Percentiles rank a stretch among this genome's conserved stretches.
Evolutionary conservation across 2,113 vertebrate genomes (phyloP).

Genomic region (Sitta europaea): DNA sequence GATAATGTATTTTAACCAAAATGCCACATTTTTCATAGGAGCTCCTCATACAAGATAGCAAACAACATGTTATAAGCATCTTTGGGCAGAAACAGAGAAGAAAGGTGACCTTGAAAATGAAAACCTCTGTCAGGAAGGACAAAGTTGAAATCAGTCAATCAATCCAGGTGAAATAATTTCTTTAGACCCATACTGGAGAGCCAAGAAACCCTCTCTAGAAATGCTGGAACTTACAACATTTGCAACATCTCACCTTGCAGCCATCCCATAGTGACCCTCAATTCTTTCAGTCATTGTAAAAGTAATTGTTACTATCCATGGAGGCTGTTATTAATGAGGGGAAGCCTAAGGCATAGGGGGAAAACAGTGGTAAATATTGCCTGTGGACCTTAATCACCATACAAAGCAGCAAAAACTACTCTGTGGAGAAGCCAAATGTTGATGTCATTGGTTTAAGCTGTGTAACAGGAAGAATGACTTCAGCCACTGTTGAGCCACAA

Average conservation of each 20-base stretch:
- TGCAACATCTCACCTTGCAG: not conserved
- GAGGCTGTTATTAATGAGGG: not conserved
- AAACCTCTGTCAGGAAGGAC: not conserved
- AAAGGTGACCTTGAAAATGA: not conserved
- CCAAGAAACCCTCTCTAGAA: not conserved
- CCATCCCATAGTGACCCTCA: not conserved
- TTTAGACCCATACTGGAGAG: not conserved
- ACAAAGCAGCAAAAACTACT: not conserved
- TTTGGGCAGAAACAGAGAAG: not conserved
- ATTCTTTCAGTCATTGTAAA: not conserved
- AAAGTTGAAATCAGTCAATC: not conserved
- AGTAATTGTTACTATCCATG: not conserved
- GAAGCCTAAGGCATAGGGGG: not conserved
- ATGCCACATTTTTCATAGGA: rapidly evolving
- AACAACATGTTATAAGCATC: not conserved
- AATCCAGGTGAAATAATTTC: not conserved
- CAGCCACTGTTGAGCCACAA: not conserved
- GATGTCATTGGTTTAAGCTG: not conserved
- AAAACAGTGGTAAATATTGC: not conserved
- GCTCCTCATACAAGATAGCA: not conserved
- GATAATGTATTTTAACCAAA: not conserved
- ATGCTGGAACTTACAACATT: not conserved
- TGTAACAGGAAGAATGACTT: not conserved
- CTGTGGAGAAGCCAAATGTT: not conserved
- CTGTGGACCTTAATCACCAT: not conserved